Evolutionary conservation across 2,888 invertebrate species (phyloP).

Genomic region (Tridacna gigas): DNA sequence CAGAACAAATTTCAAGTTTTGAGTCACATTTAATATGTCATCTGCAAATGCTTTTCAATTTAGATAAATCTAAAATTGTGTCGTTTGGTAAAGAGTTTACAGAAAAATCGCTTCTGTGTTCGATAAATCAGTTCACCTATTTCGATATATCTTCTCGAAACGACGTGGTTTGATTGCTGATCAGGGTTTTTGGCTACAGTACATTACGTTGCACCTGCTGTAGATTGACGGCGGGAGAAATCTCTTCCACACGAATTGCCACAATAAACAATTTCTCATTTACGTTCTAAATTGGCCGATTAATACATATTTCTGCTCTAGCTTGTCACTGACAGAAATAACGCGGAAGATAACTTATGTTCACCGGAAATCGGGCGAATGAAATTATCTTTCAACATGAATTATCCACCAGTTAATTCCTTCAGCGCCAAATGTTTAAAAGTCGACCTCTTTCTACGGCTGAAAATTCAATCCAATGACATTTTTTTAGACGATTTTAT

Average conservation of each 20-base stretch:
- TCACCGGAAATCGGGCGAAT: constrained; percentile 22
- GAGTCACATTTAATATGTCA: too few relatives aligned
- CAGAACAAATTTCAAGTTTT: too few relatives aligned
- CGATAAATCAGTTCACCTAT: too few relatives aligned
- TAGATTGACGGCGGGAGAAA: constrained; percentile 16
- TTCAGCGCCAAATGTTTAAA: not conserved
- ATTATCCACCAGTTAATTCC: constrained; percentile 1
- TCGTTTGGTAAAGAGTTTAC: too few relatives aligned
- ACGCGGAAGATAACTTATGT: constrained; percentile 13
- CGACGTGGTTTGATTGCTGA: constrained; percentile 5
- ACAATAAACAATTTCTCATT: constrained; percentile 36
- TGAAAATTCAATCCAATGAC: too few relatives aligned
- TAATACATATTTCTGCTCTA: constrained; percentile 20
- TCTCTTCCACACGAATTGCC: constrained; percentile 23
- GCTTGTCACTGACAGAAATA: constrained; percentile 22
- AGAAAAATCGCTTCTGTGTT: too few relatives aligned
- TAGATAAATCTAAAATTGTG: too few relatives aligned
- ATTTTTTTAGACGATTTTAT: too few relatives aligned
- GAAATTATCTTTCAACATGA: constrained; percentile 24
- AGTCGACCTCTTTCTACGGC: too few relatives aligned
- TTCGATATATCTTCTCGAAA: not conserved
- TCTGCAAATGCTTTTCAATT: too few relatives aligned
- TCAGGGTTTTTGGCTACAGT: constrained; percentile 23
- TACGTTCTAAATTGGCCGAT: constrained; percentile 39
- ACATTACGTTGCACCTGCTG: constrained; percentile 21